Conservation (phyloP, 1,140 invertebrate genomes). For the Mylabris phalerata region DNA sequence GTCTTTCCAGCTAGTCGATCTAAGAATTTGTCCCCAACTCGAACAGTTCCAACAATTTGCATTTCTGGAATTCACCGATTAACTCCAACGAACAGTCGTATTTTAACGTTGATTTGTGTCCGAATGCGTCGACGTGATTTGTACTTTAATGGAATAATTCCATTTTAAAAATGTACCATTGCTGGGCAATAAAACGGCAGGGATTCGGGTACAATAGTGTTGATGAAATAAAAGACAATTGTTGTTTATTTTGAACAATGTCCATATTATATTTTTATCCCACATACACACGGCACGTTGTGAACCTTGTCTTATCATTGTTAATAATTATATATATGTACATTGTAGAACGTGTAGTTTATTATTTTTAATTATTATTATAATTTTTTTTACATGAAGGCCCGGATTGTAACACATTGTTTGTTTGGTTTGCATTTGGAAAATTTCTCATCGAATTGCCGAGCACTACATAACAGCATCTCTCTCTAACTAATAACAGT, state of each 20-base stretch:
- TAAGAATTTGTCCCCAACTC: too few relatives aligned
- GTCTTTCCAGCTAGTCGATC: too few relatives aligned
- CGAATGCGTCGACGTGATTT: conserved; percentile 21
- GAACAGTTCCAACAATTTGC: background rate
- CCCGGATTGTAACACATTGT: conserved; percentile 11
- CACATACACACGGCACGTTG: conserved; percentile 80
- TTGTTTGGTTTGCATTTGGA: too few relatives aligned
- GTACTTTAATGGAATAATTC: conserved; percentile 17
- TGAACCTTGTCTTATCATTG: conserved; percentile 68
- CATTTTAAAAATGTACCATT: conserved; percentile 3
- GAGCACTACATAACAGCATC: conserved; percentile 20
- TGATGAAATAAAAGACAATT: conserved; percentile 18
- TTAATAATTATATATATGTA: conserved; percentile 47
- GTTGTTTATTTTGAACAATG: conserved; percentile 67
- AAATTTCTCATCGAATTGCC: conserved; percentile 5
- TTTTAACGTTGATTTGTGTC: background rate
- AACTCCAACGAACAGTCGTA: background rate
- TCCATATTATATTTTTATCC: conserved; percentile 75
- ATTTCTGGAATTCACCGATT: conserved; percentile 24
- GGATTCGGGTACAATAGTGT: too few relatives aligned
- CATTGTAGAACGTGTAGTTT: conserved; percentile 62
- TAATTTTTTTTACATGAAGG: conserved; percentile 45
- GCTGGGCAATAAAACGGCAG: too few relatives aligned
- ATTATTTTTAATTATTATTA: background rate
- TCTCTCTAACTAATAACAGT: background rate